Conservation (phyloP, 2,113 vertebrate species). For the Calidris pugnax region DNA sequence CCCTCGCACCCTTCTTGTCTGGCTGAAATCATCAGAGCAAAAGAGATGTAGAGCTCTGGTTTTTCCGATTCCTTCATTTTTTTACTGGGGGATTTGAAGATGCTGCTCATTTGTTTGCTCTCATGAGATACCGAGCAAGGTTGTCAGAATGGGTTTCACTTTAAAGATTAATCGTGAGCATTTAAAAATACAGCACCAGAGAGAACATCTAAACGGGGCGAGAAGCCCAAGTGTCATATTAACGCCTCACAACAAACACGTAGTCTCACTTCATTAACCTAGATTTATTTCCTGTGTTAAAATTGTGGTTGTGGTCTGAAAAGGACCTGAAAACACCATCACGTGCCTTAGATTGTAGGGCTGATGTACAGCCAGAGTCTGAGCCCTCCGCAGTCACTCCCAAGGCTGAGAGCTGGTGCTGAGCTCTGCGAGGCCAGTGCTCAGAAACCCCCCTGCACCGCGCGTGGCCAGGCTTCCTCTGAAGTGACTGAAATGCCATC, state of each 20-base stretch:
- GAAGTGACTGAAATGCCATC: not conserved
- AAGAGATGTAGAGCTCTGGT: not conserved
- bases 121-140: not conserved
- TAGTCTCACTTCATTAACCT: not conserved
- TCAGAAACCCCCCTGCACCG: not conserved
- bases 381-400: not conserved
- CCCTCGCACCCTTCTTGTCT: accelerated
- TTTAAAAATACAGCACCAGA: not conserved
- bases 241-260: not conserved
- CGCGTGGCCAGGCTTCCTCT: not conserved
- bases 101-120: not conserved
- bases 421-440: not conserved
- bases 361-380: not conserved
- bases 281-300: not conserved
- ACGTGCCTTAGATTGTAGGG: not conserved
- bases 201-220: not conserved
- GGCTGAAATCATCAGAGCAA: not conserved
- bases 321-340: not conserved
- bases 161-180: not conserved
- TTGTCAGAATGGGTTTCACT: not conserved
- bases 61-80: not conserved
- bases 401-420: not conserved
- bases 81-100: not conserved
- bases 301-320: not conserved
- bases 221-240: not conserved